These are phyloP conservation scores for Alviniconcha strummeri DNA, from an alignment of 2,888 invertebrate genomes.

Conservation along the genomic window DNA sequence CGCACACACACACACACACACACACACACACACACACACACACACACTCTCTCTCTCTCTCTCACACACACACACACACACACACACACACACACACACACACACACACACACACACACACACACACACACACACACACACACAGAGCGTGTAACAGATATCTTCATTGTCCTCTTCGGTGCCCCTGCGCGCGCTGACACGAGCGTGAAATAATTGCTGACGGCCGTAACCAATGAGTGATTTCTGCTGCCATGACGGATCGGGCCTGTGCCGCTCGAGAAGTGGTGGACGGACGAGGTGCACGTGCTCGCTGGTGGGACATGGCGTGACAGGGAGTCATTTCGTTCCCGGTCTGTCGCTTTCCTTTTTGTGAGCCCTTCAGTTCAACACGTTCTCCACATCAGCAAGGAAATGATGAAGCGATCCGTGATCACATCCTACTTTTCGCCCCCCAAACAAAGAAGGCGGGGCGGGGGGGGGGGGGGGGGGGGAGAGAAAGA, in stretches of 20 bases:
- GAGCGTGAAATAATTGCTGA: too few species aligned
- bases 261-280: too few species aligned
- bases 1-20: neutral
- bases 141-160: neutral
- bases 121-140: conserved; percentile 10
- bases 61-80: neutral
- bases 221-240: too few species aligned
- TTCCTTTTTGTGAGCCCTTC: too few species aligned
- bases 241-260: too few species aligned
- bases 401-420: neutral
- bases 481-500: neutral
- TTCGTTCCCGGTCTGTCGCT: too few species aligned
- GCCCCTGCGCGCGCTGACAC: neutral
- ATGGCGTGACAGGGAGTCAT: too few species aligned
- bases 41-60: neutral
- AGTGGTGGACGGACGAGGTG: too few species aligned
- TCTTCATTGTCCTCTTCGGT: neutral
- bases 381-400: neutral
- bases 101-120: conserved; percentile 1
- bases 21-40: neutral
- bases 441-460: neutral
- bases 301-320: too few species aligned
- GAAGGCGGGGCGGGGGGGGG: too few species aligned
- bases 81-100: neutral
- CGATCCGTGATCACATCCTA: neutral